Evolutionary conservation across 2,888 invertebrate species (phyloP), one percentile per base, ranked within the genome.

Genomic region (Dendrolimus pini): DNA sequence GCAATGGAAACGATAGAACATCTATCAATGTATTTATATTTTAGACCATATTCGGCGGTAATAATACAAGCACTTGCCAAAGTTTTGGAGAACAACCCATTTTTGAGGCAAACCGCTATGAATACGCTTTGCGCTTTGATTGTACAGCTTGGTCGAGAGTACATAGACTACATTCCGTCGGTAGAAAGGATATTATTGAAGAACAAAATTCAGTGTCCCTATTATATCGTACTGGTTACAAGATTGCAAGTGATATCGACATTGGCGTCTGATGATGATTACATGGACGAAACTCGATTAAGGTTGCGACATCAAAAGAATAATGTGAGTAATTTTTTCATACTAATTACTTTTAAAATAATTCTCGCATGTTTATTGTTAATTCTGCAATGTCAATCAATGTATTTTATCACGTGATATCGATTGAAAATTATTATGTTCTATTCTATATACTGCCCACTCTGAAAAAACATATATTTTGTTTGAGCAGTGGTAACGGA

Each of bases 31-130:
- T 95, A 95, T 60, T 89, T 99, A 54, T 97, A 99, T 81, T 95
- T 99, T 68, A 96, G 96, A 1, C 98, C 98, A 73, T 98, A 95
- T 78, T 95, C 97, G 0, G 97, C 98, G 0, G 92, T 97, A 58
- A 97, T 99, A 60, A 95, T 99, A 65, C 99, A 99, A 84, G 96
- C 98, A 0, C 83, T 99, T 63, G 96, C 97, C 0, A 93, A 97
- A 59, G 96, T 96, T 0, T 87, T 99, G 56, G 97, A 98, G 68
- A 94, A 93, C 47, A 94, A 94, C 71, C 94, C 96, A 0, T 95
- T 96, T 55, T 82, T 98, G 54, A 91, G 96, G 12, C 89, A 91
- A 55, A 93, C 94, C 1, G 97, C 97, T 0, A 97, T 99, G 96
- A 96, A 97, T 63, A 97, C 98, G 0, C 89, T 99, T 8, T 96